Conservation (phyloP, 2,797 vertebrate species). For the Danio jaintianensis region DNA sequence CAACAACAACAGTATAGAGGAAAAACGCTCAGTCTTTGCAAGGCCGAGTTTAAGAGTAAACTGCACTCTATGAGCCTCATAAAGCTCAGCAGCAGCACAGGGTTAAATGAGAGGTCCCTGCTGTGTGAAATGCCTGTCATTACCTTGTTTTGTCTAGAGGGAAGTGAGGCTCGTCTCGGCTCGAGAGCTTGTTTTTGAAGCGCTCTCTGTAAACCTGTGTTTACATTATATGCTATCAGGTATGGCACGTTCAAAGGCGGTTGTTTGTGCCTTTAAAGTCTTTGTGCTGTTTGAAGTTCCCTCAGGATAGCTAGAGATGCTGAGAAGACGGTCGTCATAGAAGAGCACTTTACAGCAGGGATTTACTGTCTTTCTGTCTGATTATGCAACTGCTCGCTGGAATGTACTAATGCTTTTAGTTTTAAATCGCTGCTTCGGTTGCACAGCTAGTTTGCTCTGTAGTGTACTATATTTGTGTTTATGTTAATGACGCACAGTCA, state of each 20-base stretch:
- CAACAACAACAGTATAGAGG: not conserved
- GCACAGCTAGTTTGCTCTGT: not conserved
- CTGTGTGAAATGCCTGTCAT: conserved; percentile 55
- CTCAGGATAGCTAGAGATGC: conserved; percentile 46
- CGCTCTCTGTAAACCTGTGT: conserved; percentile 63
- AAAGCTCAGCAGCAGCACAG: conserved; percentile 11
- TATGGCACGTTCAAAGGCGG: conserved; percentile 72
- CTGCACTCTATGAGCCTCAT: not conserved
- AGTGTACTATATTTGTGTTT: not conserved
- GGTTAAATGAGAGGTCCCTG: conserved; percentile 59
- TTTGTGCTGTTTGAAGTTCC: conserved; percentile 45
- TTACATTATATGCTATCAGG: conserved; percentile 72
- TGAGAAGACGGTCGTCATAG: conserved; percentile 44
- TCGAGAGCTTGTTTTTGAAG: conserved; percentile 61
- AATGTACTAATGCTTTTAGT: not conserved
- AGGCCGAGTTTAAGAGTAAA: not conserved
- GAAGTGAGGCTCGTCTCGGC: conserved; percentile 66
- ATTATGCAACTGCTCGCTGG: conserved; percentile 8
- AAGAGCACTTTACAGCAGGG: conserved; percentile 46
- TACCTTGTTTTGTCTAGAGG: conserved; percentile 71
- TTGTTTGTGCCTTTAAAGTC: conserved; percentile 61
- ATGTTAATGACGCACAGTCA: not conserved
- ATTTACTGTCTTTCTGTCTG: conserved; percentile 20
- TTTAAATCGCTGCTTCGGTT: not conserved
- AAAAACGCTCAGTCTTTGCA: not conserved